Evolutionary conservation across 2,113 vertebrate genomes (phyloP).

Genomic region (Leptocoma aspasia): DNA sequence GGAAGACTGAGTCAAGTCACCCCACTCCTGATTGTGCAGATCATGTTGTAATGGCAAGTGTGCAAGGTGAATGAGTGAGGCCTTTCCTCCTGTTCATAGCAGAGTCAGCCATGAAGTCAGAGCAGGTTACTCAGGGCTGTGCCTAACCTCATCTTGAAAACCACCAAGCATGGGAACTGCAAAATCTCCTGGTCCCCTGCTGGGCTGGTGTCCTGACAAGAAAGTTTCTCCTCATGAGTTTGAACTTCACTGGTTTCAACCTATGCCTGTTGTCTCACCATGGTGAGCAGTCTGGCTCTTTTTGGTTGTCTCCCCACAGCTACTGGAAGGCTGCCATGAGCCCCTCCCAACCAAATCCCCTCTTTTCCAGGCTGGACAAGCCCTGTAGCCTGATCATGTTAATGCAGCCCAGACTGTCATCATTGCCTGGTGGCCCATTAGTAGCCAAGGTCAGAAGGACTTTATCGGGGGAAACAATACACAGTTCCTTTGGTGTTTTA

Average conservation of each 20-base stretch:
- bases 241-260: neutral
- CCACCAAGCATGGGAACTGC: neutral
- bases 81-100: neutral
- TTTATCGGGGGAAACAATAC: neutral
- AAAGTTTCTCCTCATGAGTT: neutral
- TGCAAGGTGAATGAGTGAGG: neutral
- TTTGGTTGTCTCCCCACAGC: neutral
- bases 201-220: rapidly evolving
- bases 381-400: neutral
- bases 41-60: neutral
- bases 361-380: neutral
- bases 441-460: neutral
- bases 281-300: neutral
- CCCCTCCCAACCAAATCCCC: neutral
- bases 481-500: neutral
- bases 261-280: neutral
- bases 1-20: neutral
- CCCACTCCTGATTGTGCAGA: neutral
- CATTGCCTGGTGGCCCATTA: rapidly evolving
- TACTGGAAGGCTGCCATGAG: neutral
- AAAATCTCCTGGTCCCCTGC: neutral
- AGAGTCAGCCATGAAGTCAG: neutral
- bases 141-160: neutral
- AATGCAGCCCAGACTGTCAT: neutral
- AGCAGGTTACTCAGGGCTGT: neutral